Percentiles rank a stretch among this genome's conserved stretches.
Conservation (phyloP, 2,797 vertebrate genomes). For the Rhinophrynus dorsalis region DNA sequence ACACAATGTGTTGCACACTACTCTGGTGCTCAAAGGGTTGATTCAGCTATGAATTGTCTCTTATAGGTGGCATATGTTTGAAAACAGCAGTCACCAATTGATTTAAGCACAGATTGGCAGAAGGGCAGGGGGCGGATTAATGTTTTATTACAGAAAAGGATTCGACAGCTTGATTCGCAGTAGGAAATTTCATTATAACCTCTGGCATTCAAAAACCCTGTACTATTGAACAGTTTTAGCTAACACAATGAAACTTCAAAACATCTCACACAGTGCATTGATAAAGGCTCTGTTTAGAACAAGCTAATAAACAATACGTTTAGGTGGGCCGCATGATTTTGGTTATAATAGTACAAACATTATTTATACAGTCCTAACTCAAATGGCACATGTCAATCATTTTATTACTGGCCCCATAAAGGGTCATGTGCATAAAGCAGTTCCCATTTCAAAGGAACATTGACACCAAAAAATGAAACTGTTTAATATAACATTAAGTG, state of each 20-base stretch:
- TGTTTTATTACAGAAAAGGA: constrained; percentile 27
- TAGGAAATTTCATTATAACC: constrained; percentile 30
- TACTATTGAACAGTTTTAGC: constrained; percentile 23
- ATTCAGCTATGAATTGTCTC: too few relatives aligned
- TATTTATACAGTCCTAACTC: neutral
- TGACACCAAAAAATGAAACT: too few relatives aligned
- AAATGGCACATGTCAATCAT: neutral
- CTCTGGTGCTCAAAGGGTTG: too few relatives aligned
- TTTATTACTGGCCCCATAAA: neutral
- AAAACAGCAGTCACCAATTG: constrained; percentile 25
- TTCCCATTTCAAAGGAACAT: too few relatives aligned
- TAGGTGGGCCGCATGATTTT: constrained; percentile 4
- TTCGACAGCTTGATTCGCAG: constrained; percentile 33
- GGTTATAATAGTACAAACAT: neutral
- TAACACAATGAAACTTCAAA: constrained; percentile 23
- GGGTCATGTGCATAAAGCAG: too few relatives aligned
- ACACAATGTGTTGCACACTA: too few relatives aligned
- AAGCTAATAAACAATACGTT: constrained; percentile 11
- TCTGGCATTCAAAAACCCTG: constrained; percentile 18
- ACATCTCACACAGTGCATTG: constrained; percentile 8
- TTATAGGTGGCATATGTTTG: constrained; percentile 12
- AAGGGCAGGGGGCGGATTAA: constrained; percentile 16
- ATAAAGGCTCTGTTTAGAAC: constrained; percentile 11
- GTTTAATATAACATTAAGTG: too few relatives aligned
- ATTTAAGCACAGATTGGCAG: constrained; percentile 26